phyloP scores from a whole-genome alignment of 1,140 invertebrate species.

The Globodera ellingtonae region DNA sequence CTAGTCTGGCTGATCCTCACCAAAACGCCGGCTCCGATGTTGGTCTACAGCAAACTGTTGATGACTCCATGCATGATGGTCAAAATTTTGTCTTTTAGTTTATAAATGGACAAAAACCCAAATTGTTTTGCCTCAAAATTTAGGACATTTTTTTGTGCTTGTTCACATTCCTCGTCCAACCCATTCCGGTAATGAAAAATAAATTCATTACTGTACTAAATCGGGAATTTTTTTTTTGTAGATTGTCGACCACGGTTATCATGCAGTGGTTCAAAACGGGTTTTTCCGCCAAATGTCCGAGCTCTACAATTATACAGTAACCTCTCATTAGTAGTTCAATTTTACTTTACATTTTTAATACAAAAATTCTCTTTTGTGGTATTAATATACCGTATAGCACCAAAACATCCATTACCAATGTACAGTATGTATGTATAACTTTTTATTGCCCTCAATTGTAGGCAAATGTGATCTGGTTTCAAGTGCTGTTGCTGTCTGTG shows the following conservation, averaged over 20 bases:
- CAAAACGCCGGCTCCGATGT: conserved; percentile 26
- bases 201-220: neutral
- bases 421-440: no score
- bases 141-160: conserved; percentile 14
- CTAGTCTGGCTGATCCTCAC: conserved; percentile 16
- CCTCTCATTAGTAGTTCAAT: no score
- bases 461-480: conserved; percentile 23
- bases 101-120: neutral
- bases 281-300: conserved; percentile 10
- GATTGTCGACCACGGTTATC: conserved; percentile 17
- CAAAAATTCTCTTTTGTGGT: no score
- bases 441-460: neutral
- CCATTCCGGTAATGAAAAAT: conserved; percentile 12
- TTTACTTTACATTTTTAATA: no score
- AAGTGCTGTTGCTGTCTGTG: conserved; percentile 21
- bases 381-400: no score
- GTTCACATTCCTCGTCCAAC: conserved; percentile 17
- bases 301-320: conserved; percentile 21
- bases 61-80: conserved; percentile 23
- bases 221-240: neutral
- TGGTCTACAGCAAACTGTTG: conserved; percentile 17
- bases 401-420: no score
- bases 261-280: conserved; percentile 19
- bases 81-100: neutral
- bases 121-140: neutral